phyloP scores from a whole-genome alignment of 2,888 invertebrate genomes.

The Perdita meconis region DNA sequence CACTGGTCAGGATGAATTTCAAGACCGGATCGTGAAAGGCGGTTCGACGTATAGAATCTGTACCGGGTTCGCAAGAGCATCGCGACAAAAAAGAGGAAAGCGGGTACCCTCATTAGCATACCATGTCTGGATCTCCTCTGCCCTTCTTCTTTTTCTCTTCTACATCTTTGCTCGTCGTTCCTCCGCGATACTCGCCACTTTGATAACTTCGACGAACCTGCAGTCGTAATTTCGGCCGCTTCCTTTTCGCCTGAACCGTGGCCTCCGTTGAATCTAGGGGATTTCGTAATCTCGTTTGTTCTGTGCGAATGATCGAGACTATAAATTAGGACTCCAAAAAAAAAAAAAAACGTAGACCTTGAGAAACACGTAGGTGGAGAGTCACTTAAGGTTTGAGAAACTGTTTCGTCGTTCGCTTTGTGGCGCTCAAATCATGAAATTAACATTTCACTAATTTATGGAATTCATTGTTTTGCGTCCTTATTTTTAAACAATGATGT shows the following conservation, averaged over 20 bases:
- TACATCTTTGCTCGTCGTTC: constrained; percentile 4
- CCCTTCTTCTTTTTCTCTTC: not conserved
- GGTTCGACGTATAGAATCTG: constrained; percentile 48
- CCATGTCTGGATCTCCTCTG: constrained; percentile 37
- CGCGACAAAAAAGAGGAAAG: constrained; percentile 42
- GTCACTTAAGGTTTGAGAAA: not conserved
- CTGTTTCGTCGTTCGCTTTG: too few species aligned
- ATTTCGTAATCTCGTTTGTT: constrained; percentile 34
- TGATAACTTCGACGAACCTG: constrained; percentile 32
- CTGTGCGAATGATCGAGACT: not conserved
- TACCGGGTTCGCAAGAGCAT: constrained; percentile 43
- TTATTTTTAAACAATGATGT: too few species aligned
- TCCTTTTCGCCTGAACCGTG: constrained; percentile 1
- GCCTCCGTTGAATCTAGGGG: not conserved
- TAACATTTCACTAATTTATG: too few species aligned
- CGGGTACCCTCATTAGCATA: constrained; percentile 55
- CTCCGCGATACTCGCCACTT: constrained; percentile 39
- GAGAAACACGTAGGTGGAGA: too few species aligned
- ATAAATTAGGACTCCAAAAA: not conserved
- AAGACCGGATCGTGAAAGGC: constrained; percentile 44
- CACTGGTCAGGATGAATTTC: constrained; percentile 37
- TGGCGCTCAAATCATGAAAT: too few species aligned
- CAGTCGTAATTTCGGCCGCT: constrained; percentile 18
- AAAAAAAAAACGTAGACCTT: too few species aligned
- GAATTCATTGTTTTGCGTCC: too few species aligned